These are phyloP conservation scores for Otolemur garnettii DNA, from an alignment of 2,113 vertebrate genomes.

Conservation along the genomic window DNA sequence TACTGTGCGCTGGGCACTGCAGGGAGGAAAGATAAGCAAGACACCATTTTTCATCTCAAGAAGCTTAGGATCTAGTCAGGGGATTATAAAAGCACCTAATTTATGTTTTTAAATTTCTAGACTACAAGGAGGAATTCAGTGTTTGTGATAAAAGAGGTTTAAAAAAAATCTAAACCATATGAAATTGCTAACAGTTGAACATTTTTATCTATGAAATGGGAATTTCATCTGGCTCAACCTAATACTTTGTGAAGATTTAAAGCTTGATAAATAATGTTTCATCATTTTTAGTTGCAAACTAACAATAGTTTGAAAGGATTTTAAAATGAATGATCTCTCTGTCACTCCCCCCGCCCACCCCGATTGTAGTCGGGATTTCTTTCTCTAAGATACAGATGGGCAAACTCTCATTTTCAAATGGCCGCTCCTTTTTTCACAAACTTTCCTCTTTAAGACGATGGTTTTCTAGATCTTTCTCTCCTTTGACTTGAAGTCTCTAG, in stretches of 20 bases:
- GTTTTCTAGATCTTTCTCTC: background rate
- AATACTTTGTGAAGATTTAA: background rate
- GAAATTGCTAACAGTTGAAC: background rate
- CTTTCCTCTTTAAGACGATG: background rate
- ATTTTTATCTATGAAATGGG: background rate
- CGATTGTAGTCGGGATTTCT: background rate
- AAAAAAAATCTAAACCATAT: background rate
- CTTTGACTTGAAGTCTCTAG: background rate
- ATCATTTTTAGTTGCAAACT: background rate
- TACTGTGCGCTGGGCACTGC: background rate
- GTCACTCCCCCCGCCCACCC: background rate
- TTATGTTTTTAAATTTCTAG: slow-evolving; percentile 16
- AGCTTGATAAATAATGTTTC: background rate
- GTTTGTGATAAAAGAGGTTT: slow-evolving; percentile 10
- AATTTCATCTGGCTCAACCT: background rate
- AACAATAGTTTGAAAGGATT: background rate
- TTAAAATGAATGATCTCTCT: background rate
- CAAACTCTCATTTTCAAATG: background rate
- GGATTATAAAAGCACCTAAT: background rate
- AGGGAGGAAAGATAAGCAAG: background rate
- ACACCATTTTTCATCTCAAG: background rate
- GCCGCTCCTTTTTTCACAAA: background rate
- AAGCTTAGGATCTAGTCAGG: background rate
- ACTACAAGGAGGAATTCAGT: background rate
- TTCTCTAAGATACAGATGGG: background rate